Evolutionary conservation across 2,888 invertebrate genomes (phyloP), one percentile per base, ranked within the genome.

Genomic region (Sceliomorpha sp.): DNA sequence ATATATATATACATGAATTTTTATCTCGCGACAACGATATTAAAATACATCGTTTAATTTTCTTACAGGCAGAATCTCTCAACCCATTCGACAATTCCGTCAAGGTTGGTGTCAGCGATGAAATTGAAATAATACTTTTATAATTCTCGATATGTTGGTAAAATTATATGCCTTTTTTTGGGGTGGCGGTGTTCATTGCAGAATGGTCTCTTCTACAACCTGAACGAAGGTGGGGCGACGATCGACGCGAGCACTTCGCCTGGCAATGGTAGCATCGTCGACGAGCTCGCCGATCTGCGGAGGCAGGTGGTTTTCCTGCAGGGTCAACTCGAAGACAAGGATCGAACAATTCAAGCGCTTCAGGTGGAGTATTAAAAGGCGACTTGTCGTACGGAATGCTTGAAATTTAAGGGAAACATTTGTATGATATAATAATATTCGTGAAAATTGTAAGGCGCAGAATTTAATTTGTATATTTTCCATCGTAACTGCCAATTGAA

Each of bases 311-410:
- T 94, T 87, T 95, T 94, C 89, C 90, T 95, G 87, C 95, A 95
- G 91, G 94, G 95, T 80, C 96, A 96, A 90, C 89, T 96, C 82
- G 96, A 96, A 86, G 96, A 97, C 88, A 94, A 94, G 82, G 96
- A 96, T 87, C 92, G 94, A 74, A 92, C 94, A 82, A 95, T 96
- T 88, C 92, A 93, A 83, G 91, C 93, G 83, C 90, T 96, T 86
- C 95, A 95, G 89, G 87, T 86, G 5, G 5, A 20, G 5, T 2
- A 20, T 20, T 2, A 2, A 20, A 20, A 20, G 5, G 5, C 20
- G n/a, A n/a, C n/a, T n/a, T n/a, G n/a, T n/a, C n/a, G n/a, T n/a
- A n/a, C n/a, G n/a, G n/a, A n/a, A n/a, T n/a, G n/a, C n/a, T n/a
- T n/a, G n/a, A n/a, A n/a, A n/a, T n/a, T n/a, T n/a, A n/a, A n/a